phyloP scores from a whole-genome alignment of 2,888 invertebrate genomes.

The Ophonus ardosiacus region DNA sequence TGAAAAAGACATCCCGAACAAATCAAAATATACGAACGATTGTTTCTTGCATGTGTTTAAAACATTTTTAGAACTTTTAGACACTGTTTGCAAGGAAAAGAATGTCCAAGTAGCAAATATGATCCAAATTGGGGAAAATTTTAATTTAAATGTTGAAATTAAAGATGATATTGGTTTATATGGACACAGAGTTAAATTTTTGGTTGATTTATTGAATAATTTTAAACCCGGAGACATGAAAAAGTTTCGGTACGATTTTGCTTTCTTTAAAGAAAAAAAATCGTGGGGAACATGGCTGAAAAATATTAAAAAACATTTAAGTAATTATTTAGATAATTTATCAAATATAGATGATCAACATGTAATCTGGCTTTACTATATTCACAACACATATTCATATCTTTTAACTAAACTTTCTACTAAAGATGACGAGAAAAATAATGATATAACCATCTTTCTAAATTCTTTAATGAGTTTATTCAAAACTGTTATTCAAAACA shows the following conservation, averaged over 20 bases:
- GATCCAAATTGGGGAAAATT: neutral
- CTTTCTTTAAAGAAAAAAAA: neutral
- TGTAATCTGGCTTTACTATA: slow-evolving; percentile 18
- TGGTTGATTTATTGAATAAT: neutral
- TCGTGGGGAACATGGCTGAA: neutral
- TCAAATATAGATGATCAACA: neutral
- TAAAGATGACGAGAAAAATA: neutral
- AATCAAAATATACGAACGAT: neutral
- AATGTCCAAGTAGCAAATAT: neutral
- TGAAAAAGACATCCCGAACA: neutral
- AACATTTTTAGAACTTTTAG: slow-evolving; percentile 19
- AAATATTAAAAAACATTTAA: neutral
- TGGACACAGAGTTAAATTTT: neutral
- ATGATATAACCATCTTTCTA: neutral
- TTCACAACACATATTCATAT: neutral
- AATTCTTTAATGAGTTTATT: neutral
- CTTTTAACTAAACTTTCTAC: neutral
- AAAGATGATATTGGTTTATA: neutral
- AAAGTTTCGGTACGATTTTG: slow-evolving; percentile 1
- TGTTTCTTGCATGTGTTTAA: slow-evolving; percentile 9
- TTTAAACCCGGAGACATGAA: slow-evolving; percentile 1
- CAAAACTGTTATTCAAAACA: slow-evolving; percentile 12
- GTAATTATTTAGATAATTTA: neutral
- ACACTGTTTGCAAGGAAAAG: neutral
- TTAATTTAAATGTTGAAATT: neutral